phyloP scores from a whole-genome alignment of 2,797 vertebrate genomes.

The Hoplostethus atlanticus region DNA sequence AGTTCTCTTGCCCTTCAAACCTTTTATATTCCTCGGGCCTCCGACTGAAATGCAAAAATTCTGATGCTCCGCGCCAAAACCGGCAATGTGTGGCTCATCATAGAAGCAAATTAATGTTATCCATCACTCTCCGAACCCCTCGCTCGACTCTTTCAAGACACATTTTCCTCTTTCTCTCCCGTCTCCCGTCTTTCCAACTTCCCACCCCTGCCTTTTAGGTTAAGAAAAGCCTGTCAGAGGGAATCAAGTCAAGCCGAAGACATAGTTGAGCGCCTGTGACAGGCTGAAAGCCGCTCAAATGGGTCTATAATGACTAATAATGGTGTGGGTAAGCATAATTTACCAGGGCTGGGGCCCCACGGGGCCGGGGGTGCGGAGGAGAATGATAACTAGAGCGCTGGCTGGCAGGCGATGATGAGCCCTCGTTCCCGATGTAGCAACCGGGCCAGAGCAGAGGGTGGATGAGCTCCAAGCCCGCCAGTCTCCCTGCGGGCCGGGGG shows the following conservation, averaged over 20 bases:
- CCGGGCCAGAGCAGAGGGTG: slow-evolving; percentile 76
- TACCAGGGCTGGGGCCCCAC: slow-evolving; percentile 68
- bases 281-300: slow-evolving; percentile 84
- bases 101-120: slow-evolving; percentile 76
- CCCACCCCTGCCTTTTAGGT: slow-evolving; percentile 75
- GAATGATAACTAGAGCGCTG: slow-evolving; percentile 71
- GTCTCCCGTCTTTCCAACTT: slow-evolving; percentile 47
- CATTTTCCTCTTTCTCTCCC: slow-evolving; percentile 66
- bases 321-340: slow-evolving; percentile 83
- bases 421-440: slow-evolving; percentile 73
- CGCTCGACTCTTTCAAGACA: slow-evolving; percentile 60
- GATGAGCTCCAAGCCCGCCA: slow-evolving; percentile 76
- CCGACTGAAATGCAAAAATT: slow-evolving; percentile 48
- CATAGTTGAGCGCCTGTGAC: slow-evolving; percentile 81
- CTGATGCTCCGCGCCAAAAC: slow-evolving; percentile 58
- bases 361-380: slow-evolving; percentile 53
- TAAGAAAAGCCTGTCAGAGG: slow-evolving; percentile 85
- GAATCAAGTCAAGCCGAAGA: slow-evolving; percentile 83
- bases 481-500: slow-evolving; percentile 61
- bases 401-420: slow-evolving; percentile 74
- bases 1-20: slow-evolving; percentile 62
- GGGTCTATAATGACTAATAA: slow-evolving; percentile 85
- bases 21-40: slow-evolving; percentile 51
- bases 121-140: slow-evolving; percentile 65
- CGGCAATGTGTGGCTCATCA: slow-evolving; percentile 67